Evolutionary conservation across 2,888 invertebrate genomes (phyloP).

Genomic region (Trichogramma dendrolimi): DNA sequence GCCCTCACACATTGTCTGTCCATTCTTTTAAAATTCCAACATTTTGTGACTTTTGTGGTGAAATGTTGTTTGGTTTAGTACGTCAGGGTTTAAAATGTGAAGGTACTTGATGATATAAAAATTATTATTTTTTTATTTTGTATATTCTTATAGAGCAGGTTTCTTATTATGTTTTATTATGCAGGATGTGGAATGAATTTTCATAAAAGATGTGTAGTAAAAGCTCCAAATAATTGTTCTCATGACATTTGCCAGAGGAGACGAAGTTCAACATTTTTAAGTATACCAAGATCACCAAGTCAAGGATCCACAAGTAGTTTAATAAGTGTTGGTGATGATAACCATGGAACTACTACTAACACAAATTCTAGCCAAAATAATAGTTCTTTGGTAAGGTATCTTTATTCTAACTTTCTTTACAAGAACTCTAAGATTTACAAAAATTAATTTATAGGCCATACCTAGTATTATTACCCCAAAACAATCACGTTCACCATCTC

Average conservation of each 20-base stretch:
- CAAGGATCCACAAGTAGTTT: slow-evolving; percentile 69
- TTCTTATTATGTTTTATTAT: slow-evolving; percentile 1
- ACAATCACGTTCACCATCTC: slow-evolving; percentile 67
- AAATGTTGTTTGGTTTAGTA: slow-evolving; percentile 97
- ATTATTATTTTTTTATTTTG: slow-evolving; percentile 9
- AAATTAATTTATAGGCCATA: slow-evolving; percentile 38
- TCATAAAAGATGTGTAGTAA: slow-evolving; percentile 95
- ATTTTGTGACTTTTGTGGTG: slow-evolving; percentile 99
- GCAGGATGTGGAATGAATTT: slow-evolving; percentile 95
- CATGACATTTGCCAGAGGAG: slow-evolving; percentile 50
- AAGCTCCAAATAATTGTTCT: slow-evolving; percentile 96
- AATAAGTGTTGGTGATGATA: slow-evolving; percentile 58
- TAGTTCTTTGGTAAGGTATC: slow-evolving; percentile 71
- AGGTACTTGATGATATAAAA: slow-evolving; percentile 59
- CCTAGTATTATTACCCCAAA: slow-evolving; percentile 52
- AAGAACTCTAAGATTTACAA: neutral
- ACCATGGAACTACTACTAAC: slow-evolving; percentile 48
- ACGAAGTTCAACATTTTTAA: slow-evolving; percentile 47
- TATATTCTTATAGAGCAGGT: neutral
- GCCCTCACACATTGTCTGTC: slow-evolving; percentile 90
- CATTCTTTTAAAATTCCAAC: slow-evolving; percentile 99
- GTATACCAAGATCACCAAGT: slow-evolving; percentile 65
- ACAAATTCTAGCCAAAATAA: slow-evolving; percentile 55
- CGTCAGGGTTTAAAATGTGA: slow-evolving; percentile 98
- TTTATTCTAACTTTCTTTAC: slow-evolving; percentile 1